Base-by-base conservation (phyloP, 53 echinoderm and acorn worm species). In the Holothuria scabra region DNA sequence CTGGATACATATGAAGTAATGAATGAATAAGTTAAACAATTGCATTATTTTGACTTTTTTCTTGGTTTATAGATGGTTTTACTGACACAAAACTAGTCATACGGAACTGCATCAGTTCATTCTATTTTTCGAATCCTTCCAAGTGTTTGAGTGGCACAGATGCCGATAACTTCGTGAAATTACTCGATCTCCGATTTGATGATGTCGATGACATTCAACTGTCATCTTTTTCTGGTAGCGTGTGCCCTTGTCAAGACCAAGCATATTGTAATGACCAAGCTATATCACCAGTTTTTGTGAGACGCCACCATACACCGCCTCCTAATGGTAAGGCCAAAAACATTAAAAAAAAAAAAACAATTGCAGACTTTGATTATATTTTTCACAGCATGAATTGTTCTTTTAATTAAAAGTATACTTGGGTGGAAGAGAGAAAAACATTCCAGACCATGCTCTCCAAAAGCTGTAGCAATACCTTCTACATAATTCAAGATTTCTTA, bases 181-280 rank as follows among this genome's bases (percentile, higher is more conserved):
- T 25, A 6, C 28, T 75, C 5, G 25, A 49, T 23, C 75, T 48
- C 19, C 10, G 0, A 13, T 18, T 76, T 11, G 76, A 76, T 28
- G 2, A 52, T 13, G 75, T 26, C 28, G 75, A 19, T 22, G 46
- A 23, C 14, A 29, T 76, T 28, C 3, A 10, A 11, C 46, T 76
- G 76, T 76, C 76, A 1, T 76, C 76, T 8, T 76, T 76, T 29
- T 26, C 18, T 8, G 76, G 76, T 23, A 76, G 56, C 14, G 76
- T 76, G 28, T 76, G 76, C 18, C 56, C 76, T 14, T 76, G 76
- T 18, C 28, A 46, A 3, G n/a, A 22, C 37, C 4, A 21, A 24
- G 28, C 46, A 29, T 76, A 23, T 29, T 76, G 76, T 29, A 76
- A 76, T 26, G 16, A 76, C 20, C 24, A 48, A 10, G 55, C 23